A percentile compares a stretch with the other conserved stretches of the same genome.
These are phyloP conservation scores for Drusus annulatus DNA, from an alignment of 1,140 invertebrate genomes.

Conservation along the genomic window DNA sequence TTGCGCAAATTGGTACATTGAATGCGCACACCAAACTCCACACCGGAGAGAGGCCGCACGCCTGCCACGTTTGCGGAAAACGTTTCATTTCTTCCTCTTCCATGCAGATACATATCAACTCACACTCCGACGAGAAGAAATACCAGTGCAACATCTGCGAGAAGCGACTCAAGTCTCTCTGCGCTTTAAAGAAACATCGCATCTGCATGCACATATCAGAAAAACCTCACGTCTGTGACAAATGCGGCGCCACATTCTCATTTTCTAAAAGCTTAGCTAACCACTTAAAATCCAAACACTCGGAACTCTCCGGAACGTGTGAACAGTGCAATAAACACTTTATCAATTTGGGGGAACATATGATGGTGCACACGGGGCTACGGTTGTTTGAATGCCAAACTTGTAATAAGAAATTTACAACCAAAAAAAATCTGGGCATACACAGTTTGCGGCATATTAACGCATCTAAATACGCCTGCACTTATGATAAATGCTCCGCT, in stretches of 20 bases:
- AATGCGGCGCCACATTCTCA: slow-evolving; percentile 73
- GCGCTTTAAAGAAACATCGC: slow-evolving; percentile 64
- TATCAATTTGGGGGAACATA: slow-evolving; percentile 70
- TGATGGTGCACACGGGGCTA: slow-evolving; percentile 80
- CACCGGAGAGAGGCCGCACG: slow-evolving; percentile 86
- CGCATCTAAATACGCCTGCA: slow-evolving; percentile 63
- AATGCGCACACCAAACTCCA: slow-evolving; percentile 70
- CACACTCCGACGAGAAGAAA: slow-evolving; percentile 65
- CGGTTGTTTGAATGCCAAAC: slow-evolving; percentile 76
- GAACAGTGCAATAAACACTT: slow-evolving; percentile 65
- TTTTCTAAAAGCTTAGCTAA: slow-evolving; percentile 71
- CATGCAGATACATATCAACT: slow-evolving; percentile 54
- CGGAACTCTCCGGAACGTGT: slow-evolving; percentile 67
- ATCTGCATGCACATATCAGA: slow-evolving; percentile 42
- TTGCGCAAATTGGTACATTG: slow-evolving; percentile 59
- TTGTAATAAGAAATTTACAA: slow-evolving; percentile 67
- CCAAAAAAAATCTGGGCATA: slow-evolving; percentile 64
- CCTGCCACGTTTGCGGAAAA: slow-evolving; percentile 78
- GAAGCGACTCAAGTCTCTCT: slow-evolving; percentile 65
- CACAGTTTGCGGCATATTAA: slow-evolving; percentile 68
- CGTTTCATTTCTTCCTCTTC: slow-evolving; percentile 64
- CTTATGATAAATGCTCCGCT: slow-evolving; percentile 64
- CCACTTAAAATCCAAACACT: slow-evolving; percentile 66
- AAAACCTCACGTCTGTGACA: slow-evolving; percentile 66
- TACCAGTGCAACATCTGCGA: slow-evolving; percentile 63